Evolutionary conservation across 2,888 invertebrate genomes (phyloP).

Genomic region (Hedya salicella): DNA sequence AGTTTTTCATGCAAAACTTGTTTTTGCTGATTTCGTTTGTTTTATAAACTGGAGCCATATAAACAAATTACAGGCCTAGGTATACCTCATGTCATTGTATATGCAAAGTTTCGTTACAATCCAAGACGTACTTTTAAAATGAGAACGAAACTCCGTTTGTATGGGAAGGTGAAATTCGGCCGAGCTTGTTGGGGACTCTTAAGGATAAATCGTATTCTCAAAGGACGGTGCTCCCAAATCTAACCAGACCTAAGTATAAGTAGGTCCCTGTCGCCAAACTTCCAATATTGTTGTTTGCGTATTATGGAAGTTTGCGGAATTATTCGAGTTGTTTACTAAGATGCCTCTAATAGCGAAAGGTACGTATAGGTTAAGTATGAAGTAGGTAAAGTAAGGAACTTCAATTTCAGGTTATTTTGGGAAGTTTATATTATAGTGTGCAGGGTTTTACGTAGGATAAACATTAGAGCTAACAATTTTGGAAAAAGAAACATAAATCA

Average conservation of each 20-base stretch:
- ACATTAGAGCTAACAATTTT: too few relatives aligned
- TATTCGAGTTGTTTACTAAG: constrained; percentile 33
- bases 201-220: constrained; percentile 15
- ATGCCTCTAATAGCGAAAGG: constrained; percentile 14
- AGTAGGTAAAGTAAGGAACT: constrained; percentile 3
- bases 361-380: constrained; percentile 17
- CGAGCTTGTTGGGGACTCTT: constrained; percentile 3
- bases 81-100: too few relatives aligned
- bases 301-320: constrained; percentile 30
- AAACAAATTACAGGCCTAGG: too few relatives aligned
- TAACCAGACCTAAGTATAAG: constrained; percentile 17
- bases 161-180: neutral
- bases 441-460: too few relatives aligned
- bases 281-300: constrained; percentile 37
- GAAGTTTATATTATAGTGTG: too few relatives aligned
- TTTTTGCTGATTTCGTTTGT: too few relatives aligned
- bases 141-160: too few relatives aligned
- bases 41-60: too few relatives aligned
- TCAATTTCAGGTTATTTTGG: constrained; percentile 9
- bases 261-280: constrained; percentile 30
- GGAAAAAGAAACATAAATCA: too few relatives aligned
- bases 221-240: constrained; percentile 12
- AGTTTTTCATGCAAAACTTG: too few relatives aligned
- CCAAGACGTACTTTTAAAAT: too few relatives aligned
- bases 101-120: too few relatives aligned